These are phyloP conservation scores for Epinephelus lanceolatus DNA, from an alignment of 2,113 vertebrate species.

Conservation along the genomic window DNA sequence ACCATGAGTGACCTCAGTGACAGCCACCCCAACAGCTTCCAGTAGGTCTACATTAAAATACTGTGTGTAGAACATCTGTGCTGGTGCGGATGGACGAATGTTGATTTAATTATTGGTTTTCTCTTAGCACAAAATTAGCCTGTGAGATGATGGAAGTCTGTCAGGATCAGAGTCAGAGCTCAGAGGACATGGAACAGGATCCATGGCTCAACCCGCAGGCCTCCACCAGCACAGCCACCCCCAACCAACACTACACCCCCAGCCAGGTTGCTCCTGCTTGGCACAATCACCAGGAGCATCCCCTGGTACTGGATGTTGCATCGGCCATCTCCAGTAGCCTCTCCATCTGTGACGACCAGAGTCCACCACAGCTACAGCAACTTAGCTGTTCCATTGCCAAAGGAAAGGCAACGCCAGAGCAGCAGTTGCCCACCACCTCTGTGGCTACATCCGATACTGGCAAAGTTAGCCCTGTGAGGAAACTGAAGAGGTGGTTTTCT, in stretches of 20 bases:
- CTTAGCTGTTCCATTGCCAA: background rate
- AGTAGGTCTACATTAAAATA: slow-evolving; percentile 12
- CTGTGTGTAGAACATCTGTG: background rate
- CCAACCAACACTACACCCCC: background rate
- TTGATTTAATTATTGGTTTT: background rate
- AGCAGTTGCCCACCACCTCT: background rate
- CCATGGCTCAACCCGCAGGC: background rate
- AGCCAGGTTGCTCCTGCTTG: background rate
- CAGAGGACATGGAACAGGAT: background rate
- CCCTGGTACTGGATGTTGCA: background rate
- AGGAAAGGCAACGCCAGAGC: background rate
- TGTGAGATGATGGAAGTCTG: slow-evolving; percentile 19
- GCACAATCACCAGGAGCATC: background rate
- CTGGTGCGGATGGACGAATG: background rate
- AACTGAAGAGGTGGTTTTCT: too few relatives aligned
- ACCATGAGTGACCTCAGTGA: background rate
- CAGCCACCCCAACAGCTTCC: background rate
- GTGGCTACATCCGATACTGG: background rate
- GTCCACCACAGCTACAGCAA: too few relatives aligned
- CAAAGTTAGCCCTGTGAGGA: too few relatives aligned
- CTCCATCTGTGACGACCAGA: background rate
- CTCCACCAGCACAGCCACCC: background rate
- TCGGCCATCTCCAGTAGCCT: background rate
- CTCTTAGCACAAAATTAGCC: background rate
- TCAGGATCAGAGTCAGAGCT: background rate